phyloP scores from a whole-genome alignment of 2,888 invertebrate genomes.

The Epirrita christyi region DNA sequence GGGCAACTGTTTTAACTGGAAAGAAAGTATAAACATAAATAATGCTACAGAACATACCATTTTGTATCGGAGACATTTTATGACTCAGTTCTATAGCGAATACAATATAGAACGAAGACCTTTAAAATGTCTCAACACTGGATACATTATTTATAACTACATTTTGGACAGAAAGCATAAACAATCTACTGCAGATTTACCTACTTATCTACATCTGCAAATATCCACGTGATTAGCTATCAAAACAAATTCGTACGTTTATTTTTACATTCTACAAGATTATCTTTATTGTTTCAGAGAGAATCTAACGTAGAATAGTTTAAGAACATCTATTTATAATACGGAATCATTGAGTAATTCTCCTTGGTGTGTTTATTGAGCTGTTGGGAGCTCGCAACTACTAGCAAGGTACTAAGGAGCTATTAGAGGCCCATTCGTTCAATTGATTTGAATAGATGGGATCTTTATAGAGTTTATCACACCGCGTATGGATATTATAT shows the following conservation, averaged over 20 bases:
- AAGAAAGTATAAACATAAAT: conserved; percentile 9
- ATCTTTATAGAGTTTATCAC: conserved; percentile 8
- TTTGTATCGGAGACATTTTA: conserved; percentile 8
- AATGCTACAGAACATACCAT: not conserved
- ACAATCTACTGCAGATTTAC: not conserved
- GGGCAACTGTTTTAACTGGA: conserved; percentile 24
- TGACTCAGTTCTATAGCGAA: conserved; percentile 6
- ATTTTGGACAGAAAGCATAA: not conserved
- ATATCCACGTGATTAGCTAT: conserved; percentile 24
- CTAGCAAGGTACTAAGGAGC: not conserved
- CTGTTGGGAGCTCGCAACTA: conserved; percentile 20
- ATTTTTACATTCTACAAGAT: conserved; percentile 25
- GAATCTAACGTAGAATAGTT: conserved; percentile 23
- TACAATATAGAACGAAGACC: not conserved
- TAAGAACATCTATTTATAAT: conserved; percentile 27
- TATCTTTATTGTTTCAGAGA: conserved; percentile 31
- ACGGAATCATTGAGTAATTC: conserved; percentile 27
- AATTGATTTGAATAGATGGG: conserved; percentile 31
- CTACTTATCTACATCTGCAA: conserved; percentile 7
- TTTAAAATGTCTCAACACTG: no score
- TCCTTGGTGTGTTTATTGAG: conserved; percentile 27
- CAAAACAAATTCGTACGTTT: conserved; percentile 26
- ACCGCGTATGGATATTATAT: not conserved
- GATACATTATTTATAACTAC: no score
- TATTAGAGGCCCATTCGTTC: conserved; percentile 31